These are phyloP conservation scores for Orientallactaga sibirica DNA, from an alignment of 2,797 vertebrate species.

Conservation along the genomic window DNA sequence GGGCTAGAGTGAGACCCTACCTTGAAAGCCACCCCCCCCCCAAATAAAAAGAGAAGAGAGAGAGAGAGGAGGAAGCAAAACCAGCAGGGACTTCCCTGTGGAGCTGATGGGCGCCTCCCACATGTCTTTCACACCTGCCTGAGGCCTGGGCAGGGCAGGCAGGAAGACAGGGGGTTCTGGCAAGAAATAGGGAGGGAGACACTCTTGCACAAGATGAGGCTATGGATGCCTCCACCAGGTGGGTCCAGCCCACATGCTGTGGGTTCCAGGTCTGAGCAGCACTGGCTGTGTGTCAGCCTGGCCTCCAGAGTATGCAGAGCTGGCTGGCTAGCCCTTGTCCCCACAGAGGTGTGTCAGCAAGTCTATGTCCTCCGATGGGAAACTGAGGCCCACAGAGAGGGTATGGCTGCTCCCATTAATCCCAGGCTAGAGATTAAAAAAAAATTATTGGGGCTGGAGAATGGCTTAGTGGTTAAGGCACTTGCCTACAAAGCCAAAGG, in stretches of 20 bases:
- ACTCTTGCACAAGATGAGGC: neutral
- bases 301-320: neutral
- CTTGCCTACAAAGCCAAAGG: too few relatives aligned
- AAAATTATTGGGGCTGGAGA: too few relatives aligned
- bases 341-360: neutral
- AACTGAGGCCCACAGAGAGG: neutral
- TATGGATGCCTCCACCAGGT: rapidly evolving
- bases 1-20: too few relatives aligned
- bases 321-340: neutral
- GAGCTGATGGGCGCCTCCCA: rapidly evolving
- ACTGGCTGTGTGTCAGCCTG: neutral
- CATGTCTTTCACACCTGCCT: rapidly evolving
- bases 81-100: neutral
- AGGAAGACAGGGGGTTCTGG: neutral
- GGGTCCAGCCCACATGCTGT: rapidly evolving
- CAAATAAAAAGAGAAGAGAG: neutral
- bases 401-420: too few relatives aligned
- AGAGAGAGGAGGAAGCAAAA: neutral
- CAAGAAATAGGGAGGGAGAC: neutral
- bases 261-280: neutral
- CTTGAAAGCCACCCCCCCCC: too few relatives aligned
- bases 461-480: too few relatives aligned
- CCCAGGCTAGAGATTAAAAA: too few relatives aligned
- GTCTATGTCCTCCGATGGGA: neutral
- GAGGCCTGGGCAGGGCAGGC: neutral